Percentiles rank a stretch among this genome's conserved stretches.
phyloP scores from a whole-genome alignment of 2,888 invertebrate species.

The Polydrusus tereticollis region DNA sequence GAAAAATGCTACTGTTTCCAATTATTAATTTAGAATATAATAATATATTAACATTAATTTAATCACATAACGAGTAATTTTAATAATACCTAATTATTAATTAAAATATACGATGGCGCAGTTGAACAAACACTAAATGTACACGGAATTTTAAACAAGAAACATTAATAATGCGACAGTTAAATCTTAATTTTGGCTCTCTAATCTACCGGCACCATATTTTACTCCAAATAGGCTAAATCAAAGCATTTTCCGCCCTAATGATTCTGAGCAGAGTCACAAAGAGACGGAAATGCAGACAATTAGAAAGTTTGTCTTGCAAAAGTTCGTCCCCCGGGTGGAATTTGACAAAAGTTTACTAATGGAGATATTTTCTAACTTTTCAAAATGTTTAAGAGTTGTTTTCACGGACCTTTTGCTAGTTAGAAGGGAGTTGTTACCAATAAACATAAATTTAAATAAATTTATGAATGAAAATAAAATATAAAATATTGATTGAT shows the following conservation, averaged over 20 bases:
- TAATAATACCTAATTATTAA: too few species aligned
- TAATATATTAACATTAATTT: too few species aligned
- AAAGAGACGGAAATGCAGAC: constrained; percentile 25
- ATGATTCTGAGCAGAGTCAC: constrained; percentile 17
- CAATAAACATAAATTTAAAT: too few species aligned
- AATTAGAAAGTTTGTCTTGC: constrained; percentile 34
- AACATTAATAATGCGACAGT: neutral
- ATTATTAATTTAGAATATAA: too few species aligned
- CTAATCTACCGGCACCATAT: neutral
- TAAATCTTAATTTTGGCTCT: neutral
- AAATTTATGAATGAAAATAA: too few species aligned
- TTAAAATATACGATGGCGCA: too few species aligned
- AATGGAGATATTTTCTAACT: constrained; percentile 19
- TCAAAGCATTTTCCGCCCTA: constrained; percentile 27
- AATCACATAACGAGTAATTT: too few species aligned
- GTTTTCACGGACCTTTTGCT: too few species aligned
- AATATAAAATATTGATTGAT: too few species aligned
- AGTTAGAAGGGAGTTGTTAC: too few species aligned
- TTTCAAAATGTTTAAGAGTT: neutral
- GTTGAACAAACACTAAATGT: neutral
- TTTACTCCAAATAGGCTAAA: constrained; percentile 19
- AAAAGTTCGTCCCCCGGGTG: constrained; percentile 19
- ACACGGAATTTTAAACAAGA: neutral
- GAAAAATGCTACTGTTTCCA: too few species aligned
- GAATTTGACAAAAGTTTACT: constrained; percentile 19